Conservation (phyloP, 2,888 invertebrate species). For the Drosophila infuscata region DNA sequence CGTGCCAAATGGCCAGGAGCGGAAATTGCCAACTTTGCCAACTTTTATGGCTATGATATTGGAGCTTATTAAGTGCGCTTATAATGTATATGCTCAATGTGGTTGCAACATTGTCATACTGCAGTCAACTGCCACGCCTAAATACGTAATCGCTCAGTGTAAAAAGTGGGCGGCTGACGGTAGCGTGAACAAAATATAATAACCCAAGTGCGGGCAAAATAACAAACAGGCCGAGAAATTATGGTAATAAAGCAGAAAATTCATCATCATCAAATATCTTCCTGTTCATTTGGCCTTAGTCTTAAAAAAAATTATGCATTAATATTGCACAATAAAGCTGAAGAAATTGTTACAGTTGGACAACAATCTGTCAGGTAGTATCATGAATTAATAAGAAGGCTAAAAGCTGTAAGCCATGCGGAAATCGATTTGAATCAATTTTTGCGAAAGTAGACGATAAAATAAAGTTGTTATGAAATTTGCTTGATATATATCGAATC, state of each 20-base stretch:
- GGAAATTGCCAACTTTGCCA: constrained; percentile 62
- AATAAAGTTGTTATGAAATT: not conserved
- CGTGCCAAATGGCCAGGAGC: constrained; percentile 71
- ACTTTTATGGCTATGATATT: constrained; percentile 48
- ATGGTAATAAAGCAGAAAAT: not conserved
- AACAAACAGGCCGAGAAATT: constrained; percentile 2
- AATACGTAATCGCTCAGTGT: constrained; percentile 11
- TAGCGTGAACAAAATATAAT: constrained; percentile 3
- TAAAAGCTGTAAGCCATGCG: not conserved
- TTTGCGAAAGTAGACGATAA: not conserved
- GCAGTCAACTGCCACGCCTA: constrained; percentile 31
- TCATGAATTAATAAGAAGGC: not conserved
- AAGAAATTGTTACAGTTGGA: not conserved
- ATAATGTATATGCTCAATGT: constrained; percentile 21
- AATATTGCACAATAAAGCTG: not conserved
- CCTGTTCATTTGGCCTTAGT: not conserved
- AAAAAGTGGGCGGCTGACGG: constrained; percentile 22
- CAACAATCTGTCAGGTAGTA: not conserved
- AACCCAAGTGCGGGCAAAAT: not conserved
- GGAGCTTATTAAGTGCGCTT: constrained; percentile 42
- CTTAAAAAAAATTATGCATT: not conserved
- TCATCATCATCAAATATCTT: constrained; percentile 2
- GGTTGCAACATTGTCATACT: constrained; percentile 39
- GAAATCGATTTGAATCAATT: not conserved
- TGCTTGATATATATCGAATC: not conserved